Conservation (phyloP, 2,888 invertebrate genomes). For the Macrostomum cliftonense region DNA sequence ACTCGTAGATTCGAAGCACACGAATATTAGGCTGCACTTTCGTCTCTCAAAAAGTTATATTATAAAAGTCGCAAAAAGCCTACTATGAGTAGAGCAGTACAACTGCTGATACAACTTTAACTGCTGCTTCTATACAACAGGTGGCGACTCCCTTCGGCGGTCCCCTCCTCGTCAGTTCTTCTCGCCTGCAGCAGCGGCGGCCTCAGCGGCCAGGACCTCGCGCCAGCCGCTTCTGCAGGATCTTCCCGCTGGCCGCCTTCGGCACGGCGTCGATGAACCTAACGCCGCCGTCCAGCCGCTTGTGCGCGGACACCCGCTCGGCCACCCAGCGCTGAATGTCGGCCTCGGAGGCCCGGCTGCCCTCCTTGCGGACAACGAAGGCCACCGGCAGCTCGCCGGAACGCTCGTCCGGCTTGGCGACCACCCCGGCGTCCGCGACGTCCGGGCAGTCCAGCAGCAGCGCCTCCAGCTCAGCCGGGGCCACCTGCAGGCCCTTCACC, state of each 20-base stretch:
- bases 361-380: constrained; percentile 34
- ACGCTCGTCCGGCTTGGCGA: constrained; percentile 17
- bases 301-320: neutral
- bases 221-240: neutral
- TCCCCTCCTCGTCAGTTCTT: constrained; percentile 15
- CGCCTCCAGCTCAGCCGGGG: constrained; percentile 20
- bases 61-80: too few relatives aligned
- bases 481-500: constrained; percentile 14
- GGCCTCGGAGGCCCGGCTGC: constrained; percentile 33
- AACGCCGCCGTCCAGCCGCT: neutral
- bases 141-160: too few relatives aligned
- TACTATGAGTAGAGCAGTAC: too few relatives aligned
- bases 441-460: constrained; percentile 16
- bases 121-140: too few relatives aligned
- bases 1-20: too few relatives aligned
- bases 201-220: constrained; percentile 4
- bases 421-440: constrained; percentile 18
- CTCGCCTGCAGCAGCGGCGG: constrained; percentile 14
- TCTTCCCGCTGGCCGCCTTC: neutral
- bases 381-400: constrained; percentile 20
- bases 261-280: neutral
- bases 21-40: too few relatives aligned
- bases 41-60: too few relatives aligned
- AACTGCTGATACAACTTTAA: too few relatives aligned
- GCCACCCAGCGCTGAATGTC: constrained; percentile 41